Percentiles rank a stretch among this genome's conserved stretches.
phyloP scores from a whole-genome alignment of 1,140 invertebrate species.

The Lutraria rhynchaena region DNA sequence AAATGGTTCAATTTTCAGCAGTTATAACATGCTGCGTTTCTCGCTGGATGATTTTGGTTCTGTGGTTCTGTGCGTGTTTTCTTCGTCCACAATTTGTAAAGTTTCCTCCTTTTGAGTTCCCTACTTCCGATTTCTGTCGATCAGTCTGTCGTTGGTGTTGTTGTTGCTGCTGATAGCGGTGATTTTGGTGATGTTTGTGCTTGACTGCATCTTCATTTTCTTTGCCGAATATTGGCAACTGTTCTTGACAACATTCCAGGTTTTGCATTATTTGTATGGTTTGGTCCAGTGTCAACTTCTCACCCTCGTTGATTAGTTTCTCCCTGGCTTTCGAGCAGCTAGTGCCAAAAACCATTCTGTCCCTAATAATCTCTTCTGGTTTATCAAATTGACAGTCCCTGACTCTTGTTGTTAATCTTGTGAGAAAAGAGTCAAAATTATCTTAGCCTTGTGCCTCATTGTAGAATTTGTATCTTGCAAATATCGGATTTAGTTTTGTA shows the following conservation, averaged over 20 bases:
- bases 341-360: too few relatives aligned
- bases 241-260: background rate
- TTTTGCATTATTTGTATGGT: background rate
- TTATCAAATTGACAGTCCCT: background rate
- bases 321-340: too few relatives aligned
- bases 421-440: conserved; percentile 2
- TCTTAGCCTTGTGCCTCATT: conserved; percentile 2
- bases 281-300: background rate
- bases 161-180: background rate
- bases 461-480: conserved; percentile 14
- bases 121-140: too few relatives aligned
- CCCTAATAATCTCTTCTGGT: too few relatives aligned
- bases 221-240: background rate
- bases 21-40: background rate
- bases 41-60: too few relatives aligned
- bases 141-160: too few relatives aligned
- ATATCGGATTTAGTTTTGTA: background rate
- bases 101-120: too few relatives aligned
- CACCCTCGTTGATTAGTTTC: too few relatives aligned
- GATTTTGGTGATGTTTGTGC: background rate
- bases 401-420: background rate
- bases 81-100: too few relatives aligned
- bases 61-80: background rate
- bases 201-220: background rate
- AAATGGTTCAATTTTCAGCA: background rate